These are phyloP conservation scores for Danaus chrysippus DNA, from an alignment of 2,888 invertebrate genomes.

Conservation along the genomic window DNA sequence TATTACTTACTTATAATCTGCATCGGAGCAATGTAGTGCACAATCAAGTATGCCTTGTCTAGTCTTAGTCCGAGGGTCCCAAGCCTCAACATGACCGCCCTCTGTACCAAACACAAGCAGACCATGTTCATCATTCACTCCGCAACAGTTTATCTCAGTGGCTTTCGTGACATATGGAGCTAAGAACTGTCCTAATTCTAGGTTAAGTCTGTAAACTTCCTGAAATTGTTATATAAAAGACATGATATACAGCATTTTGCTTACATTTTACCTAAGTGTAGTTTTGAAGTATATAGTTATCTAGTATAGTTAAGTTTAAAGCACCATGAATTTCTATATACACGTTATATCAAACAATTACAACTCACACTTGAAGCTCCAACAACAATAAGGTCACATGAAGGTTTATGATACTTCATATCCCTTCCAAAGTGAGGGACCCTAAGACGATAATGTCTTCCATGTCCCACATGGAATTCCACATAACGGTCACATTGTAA, in stretches of 20 bases:
- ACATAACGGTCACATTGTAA: conserved; percentile 91
- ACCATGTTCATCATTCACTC: conserved; percentile 93
- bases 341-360: background rate
- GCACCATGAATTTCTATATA: background rate
- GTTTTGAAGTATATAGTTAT: too few species aligned
- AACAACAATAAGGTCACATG: conserved; percentile 95
- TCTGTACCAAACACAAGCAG: conserved; percentile 91
- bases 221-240: conserved; percentile 50
- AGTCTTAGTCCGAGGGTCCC: conserved; percentile 93
- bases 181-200: conserved; percentile 96
- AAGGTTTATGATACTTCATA: conserved; percentile 92
- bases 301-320: background rate
- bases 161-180: conserved; percentile 89
- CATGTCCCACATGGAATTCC: conserved; percentile 97
- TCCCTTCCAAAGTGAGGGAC: conserved; percentile 98
- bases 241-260: background rate
- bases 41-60: conserved; percentile 92
- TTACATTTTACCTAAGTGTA: too few species aligned
- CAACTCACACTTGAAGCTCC: conserved; percentile 87
- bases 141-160: conserved; percentile 88
- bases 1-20: conserved; percentile 63
- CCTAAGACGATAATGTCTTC: conserved; percentile 92
- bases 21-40: conserved; percentile 81
- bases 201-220: conserved; percentile 97
- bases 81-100: conserved; percentile 96